Base-by-base conservation (phyloP, 92 coral and sea anemone genomes). In the Hydrozoanthus gracilis region DNA sequence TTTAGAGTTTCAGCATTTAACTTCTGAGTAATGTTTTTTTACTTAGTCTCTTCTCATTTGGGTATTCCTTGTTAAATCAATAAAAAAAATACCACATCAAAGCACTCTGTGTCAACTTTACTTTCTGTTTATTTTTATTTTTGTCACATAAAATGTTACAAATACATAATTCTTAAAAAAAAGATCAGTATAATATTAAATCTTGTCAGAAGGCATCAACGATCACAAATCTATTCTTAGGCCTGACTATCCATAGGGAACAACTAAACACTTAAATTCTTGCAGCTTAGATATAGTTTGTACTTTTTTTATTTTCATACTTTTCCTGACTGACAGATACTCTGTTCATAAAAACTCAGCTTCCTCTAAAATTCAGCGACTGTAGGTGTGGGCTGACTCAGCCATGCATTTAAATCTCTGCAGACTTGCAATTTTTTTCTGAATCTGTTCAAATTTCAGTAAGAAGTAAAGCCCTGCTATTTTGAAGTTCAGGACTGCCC, bases 311-410 rank as follows among this genome's bases (percentile, higher is more conserved):
- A 64, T 62, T 62, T 16, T 62, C 27, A 62, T 62, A 62, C 69
- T 62, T 62, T 62, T 62, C 17, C 69, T 14, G 69, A 62, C 69
- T 62, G 69, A 62, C 69, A 6, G 69, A 62, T 62, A 62, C 69
- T 62, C 69, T n/a, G n/a, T 62, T 62, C 27, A 62, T 62, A 62
- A 62, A 62, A 62, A 62, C 69, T n/a, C n/a, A n/a, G n/a, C n/a
- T n/a, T n/a, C n/a, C n/a, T n/a, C n/a, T n/a, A n/a, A n/a, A n/a
- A n/a, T 62, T 62, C 69, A 62, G 69, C 69, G n/a, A n/a, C n/a
- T n/a, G n/a, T 62, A 62, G 69, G 69, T 62, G 69, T 62, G 69
- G 69, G 69, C 69, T 62, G 69, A 62, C 69, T 62, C 69, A 62
- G 69, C 69, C 69, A 62, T 62, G 69, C 69, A 62, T 5, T 62